Base-by-base conservation (phyloP, 1,140 invertebrate genomes). In the Ectropis grisescens region DNA sequence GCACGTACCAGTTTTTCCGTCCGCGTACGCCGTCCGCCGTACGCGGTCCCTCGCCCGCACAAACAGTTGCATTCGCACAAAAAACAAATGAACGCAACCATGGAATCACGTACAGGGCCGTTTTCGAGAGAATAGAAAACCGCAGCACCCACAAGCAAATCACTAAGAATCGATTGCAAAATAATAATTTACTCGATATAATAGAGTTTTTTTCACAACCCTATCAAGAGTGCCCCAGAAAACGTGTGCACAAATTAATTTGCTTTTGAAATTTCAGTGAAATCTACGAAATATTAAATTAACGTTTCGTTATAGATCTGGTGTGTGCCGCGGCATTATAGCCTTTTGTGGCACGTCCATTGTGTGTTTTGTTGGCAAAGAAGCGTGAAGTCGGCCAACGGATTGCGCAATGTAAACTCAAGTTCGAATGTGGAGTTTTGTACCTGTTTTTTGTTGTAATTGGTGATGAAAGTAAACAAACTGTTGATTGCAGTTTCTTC, bases 181-280 rank as follows among this genome's bases (percentile, higher is more conserved):
- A 76, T 67, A 55, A 68, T 74, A 66, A 68, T 76, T 74, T 74
- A 76, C 70, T 61, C 62, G 58, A 64, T 60, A 59, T 60, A 65
- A 72, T 72, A 48, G 66, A 64, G 58, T 47, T 59, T 58, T 66
- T 65, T 62, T 35, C 39, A 25, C 48, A 64, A 69, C 60, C 58
- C 56, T 59, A 51, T 53, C 58, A 43, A 53, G 51, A 41, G 40
- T 54, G 49, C 38, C 40, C 49, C 48, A 55, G 48, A 67, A 54
- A 43, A 42, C 53, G 57, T 61, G 56, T 61, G 55, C 58, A 58
- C 54, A 51, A n/a, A 78, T 71, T 72, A 74, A 66, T 57, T 61
- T 39, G 16, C 59, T 79, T 72, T 62, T 64, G 70, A 74, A 79
- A 75, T 71, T 75, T 59, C 10, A 32, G 57, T 55, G 68, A 75